These are phyloP conservation scores for Lottia scabra DNA, from an alignment of 2,888 invertebrate species.

Conservation along the genomic window DNA sequence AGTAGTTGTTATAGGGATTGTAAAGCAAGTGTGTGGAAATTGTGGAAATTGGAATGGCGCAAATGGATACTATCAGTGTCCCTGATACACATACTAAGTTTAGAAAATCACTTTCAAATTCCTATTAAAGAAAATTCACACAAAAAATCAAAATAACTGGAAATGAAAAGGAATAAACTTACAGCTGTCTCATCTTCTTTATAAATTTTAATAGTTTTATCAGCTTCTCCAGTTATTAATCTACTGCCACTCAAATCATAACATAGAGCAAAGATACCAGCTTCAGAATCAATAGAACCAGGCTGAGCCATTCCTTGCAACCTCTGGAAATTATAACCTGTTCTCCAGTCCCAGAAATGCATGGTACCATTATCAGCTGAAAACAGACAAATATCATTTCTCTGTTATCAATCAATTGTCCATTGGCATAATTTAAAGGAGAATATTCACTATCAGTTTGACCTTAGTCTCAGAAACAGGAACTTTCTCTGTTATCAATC, in stretches of 20 bases:
- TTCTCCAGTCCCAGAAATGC: conserved; percentile 98
- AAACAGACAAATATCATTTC: conserved; percentile 16
- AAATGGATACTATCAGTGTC: too few relatives aligned
- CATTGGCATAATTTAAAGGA: background rate
- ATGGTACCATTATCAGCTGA: conserved; percentile 93
- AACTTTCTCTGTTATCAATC: conserved; percentile 70
- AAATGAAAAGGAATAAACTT: conserved; percentile 43
- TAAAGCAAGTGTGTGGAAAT: too few relatives aligned
- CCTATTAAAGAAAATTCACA: background rate
- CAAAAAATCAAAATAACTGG: background rate
- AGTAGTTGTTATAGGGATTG: too few relatives aligned
- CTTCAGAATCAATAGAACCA: conserved; percentile 99
- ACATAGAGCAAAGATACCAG: conserved; percentile 95
- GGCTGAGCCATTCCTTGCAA: conserved; percentile 92
- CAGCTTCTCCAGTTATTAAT: conserved; percentile 96
- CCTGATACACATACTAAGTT: too few relatives aligned
- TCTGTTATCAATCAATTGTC: too few relatives aligned
- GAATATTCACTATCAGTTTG: too few relatives aligned
- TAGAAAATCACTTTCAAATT: too few relatives aligned
- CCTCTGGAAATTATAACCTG: conserved; percentile 96
- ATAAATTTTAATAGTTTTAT: conserved; percentile 99
- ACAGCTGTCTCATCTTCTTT: conserved; percentile 94
- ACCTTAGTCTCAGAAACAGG: conserved; percentile 98
- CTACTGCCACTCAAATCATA: conserved; percentile 96
- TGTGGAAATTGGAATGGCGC: too few relatives aligned